Percentiles rank a stretch among this genome's conserved stretches.
Evolutionary conservation across 2,113 vertebrate species (phyloP).

Genomic region (Gadus macrocephalus): DNA sequence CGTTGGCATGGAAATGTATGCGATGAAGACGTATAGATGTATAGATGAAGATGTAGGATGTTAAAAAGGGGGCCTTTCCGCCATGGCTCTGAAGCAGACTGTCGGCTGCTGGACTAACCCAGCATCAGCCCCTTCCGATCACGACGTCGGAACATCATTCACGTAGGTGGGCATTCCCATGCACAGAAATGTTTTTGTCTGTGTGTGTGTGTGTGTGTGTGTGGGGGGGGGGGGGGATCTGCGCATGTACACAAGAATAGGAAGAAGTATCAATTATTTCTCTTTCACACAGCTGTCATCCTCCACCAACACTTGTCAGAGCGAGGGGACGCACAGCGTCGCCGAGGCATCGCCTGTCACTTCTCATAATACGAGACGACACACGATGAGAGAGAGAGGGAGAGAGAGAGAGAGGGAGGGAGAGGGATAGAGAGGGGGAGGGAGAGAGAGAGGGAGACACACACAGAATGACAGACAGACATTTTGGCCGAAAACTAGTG

Average conservation of each 20-base stretch:
- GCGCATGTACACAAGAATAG: neutral
- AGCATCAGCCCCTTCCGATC: constrained; percentile 7
- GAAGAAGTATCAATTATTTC: constrained; percentile 17
- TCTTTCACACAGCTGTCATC: constrained; percentile 27
- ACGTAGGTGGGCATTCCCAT: neutral
- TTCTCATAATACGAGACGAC: constrained; percentile 34
- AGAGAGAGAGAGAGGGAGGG: neutral
- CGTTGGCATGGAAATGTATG: neutral
- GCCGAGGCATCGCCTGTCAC: constrained; percentile 2
- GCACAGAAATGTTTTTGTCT: neutral
- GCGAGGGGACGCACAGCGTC: constrained; percentile 6
- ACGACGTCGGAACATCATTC: neutral
- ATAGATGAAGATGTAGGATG: neutral
- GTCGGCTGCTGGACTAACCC: neutral
- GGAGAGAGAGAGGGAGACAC: neutral
- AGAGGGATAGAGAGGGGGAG: too few relatives aligned
- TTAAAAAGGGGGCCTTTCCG: neutral
- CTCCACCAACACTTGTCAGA: constrained; percentile 8
- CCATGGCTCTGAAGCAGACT: neutral
- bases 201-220: constrained; percentile 12
- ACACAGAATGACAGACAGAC: too few relatives aligned
- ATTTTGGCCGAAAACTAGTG: constrained; percentile 18
- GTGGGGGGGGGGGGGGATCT: constrained; percentile 1
- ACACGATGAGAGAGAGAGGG: neutral
- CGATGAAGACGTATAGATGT: neutral